Percentiles rank a stretch among this genome's conserved stretches.
Evolutionary conservation across 2,888 invertebrate genomes (phyloP).

Genomic region (Athalia cordata): DNA sequence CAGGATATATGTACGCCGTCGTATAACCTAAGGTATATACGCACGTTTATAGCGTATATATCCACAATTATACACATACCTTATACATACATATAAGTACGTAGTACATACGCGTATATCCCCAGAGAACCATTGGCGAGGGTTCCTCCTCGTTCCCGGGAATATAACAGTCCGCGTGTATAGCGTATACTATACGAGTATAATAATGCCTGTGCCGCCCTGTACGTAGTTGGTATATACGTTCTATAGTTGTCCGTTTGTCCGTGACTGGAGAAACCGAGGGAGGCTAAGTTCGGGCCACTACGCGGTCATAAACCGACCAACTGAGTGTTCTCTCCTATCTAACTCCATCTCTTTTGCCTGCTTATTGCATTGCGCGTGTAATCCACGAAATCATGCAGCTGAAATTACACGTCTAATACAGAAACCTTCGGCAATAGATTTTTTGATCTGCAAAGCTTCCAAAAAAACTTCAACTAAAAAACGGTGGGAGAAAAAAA

Average conservation of each 20-base stretch:
- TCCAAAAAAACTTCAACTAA: too few relatives aligned
- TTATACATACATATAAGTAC: not conserved
- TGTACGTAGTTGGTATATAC: too few relatives aligned
- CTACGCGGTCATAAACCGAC: slow-evolving; percentile 19
- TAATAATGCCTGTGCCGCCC: too few relatives aligned
- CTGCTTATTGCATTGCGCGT: slow-evolving; percentile 18
- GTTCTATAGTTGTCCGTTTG: slow-evolving; percentile 9
- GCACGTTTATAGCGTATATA: too few relatives aligned
- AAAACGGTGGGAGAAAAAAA: too few relatives aligned
- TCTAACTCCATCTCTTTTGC: too few relatives aligned
- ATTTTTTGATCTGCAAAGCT: not conserved
- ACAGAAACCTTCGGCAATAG: not conserved
- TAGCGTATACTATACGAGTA: too few relatives aligned
- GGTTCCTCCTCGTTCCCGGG: slow-evolving; percentile 12
- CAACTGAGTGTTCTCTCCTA: not conserved
- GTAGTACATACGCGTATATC: too few relatives aligned
- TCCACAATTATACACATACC: not conserved
- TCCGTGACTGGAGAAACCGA: slow-evolving; percentile 23
- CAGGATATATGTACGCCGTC: not conserved
- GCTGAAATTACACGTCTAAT: not conserved
- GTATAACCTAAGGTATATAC: too few relatives aligned
- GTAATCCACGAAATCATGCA: too few relatives aligned
- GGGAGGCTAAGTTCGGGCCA: slow-evolving; percentile 19
- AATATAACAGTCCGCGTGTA: slow-evolving; percentile 9
- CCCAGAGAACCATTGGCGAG: too few relatives aligned